Conservation (phyloP, 2,888 invertebrate genomes). For the Prionchulus punctatus region DNA sequence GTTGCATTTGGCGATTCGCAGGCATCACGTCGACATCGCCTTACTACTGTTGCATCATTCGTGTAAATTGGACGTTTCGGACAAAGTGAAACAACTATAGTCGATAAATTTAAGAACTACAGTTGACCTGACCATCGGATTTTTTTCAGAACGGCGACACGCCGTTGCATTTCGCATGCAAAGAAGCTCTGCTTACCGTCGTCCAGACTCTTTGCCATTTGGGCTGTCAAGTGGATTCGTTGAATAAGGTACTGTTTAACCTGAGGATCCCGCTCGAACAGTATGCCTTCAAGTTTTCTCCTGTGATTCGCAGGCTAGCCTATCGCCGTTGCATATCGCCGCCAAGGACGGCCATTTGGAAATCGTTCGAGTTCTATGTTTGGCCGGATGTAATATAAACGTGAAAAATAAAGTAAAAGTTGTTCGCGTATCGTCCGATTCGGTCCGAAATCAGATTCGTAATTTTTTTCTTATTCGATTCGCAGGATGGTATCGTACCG, state of each 20-base stretch:
- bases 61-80: slow-evolving; percentile 42
- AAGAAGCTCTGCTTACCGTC: slow-evolving; percentile 42
- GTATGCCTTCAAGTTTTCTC: neutral
- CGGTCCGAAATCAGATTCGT: neutral
- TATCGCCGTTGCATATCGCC: slow-evolving; percentile 51
- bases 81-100: slow-evolving; percentile 10
- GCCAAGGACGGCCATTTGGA: slow-evolving; percentile 54
- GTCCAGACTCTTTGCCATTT: slow-evolving; percentile 46
- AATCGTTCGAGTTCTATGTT: slow-evolving; percentile 50
- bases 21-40: slow-evolving; percentile 44
- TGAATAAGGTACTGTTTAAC: slow-evolving; percentile 39
- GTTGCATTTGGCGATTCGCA: slow-evolving; percentile 45
- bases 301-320: slow-evolving; percentile 21
- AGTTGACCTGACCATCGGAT: no score
- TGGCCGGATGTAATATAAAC: slow-evolving; percentile 47
- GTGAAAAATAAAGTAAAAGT: slow-evolving; percentile 17
- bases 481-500: slow-evolving; percentile 50
- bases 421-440: neutral
- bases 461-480: slow-evolving; percentile 1
- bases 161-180: slow-evolving; percentile 46
- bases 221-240: slow-evolving; percentile 47
- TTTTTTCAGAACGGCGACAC: slow-evolving; percentile 43
- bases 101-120: neutral
- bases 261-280: neutral
- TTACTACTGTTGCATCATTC: slow-evolving; percentile 46